Conservation (phyloP, 2,888 invertebrate genomes). For the Neoitamus cyanurus region DNA sequence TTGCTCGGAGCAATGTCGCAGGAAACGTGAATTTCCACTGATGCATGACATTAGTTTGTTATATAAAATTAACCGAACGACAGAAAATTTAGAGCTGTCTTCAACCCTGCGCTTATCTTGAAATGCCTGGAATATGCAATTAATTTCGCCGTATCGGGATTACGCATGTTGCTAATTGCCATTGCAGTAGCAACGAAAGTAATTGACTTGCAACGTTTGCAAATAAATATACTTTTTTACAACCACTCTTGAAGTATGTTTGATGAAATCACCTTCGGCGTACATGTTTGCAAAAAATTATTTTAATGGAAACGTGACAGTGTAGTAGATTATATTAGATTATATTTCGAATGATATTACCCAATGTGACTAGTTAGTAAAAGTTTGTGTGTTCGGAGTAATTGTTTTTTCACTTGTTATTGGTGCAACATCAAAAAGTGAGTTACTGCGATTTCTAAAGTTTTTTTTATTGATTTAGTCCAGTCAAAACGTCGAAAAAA, state of each 20-base stretch:
- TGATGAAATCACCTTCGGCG: background rate
- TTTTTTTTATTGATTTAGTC: no score
- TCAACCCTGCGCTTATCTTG: background rate
- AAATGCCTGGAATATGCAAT: background rate
- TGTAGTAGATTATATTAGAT: no score
- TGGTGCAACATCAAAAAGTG: no score
- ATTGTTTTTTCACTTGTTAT: no score
- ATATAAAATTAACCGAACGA: background rate
- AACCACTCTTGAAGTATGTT: background rate
- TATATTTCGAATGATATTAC: no score
- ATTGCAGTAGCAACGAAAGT: background rate
- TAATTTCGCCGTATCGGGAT: background rate
- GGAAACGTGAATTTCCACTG: background rate
- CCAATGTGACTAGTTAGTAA: no score
- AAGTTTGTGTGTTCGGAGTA: no score
- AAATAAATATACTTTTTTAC: background rate
- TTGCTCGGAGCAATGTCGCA: background rate
- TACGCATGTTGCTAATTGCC: background rate
- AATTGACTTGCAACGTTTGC: background rate
- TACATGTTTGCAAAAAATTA: background rate
- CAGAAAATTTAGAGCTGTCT: background rate
- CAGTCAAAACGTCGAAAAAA: no score
- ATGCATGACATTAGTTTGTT: slow-evolving; percentile 21
- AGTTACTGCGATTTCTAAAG: no score
- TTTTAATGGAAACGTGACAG: background rate